Evolutionary conservation across 2,888 invertebrate species (phyloP).

Genomic region (Dasysyrphus tricinctus): DNA sequence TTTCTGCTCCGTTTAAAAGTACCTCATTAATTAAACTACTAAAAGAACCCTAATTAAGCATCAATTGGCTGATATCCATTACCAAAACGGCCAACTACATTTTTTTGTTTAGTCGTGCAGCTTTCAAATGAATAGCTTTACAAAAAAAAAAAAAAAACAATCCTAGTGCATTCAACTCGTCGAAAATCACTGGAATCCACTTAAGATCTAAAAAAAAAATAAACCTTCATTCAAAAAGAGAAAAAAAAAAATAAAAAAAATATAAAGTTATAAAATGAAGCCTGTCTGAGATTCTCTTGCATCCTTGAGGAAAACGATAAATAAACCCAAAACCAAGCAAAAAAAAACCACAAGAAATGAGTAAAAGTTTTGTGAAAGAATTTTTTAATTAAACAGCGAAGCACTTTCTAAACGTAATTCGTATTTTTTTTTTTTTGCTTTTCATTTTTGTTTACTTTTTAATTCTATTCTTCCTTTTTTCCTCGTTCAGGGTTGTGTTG

Average conservation of each 20-base stretch:
- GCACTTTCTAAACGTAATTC: slow-evolving; percentile 64
- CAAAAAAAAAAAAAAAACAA: not conserved
- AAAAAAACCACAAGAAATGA: slow-evolving; percentile 8
- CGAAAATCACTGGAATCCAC: slow-evolving; percentile 48
- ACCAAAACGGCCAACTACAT: slow-evolving; percentile 27
- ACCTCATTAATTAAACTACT: slow-evolving; percentile 60
- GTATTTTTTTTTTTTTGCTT: slow-evolving; percentile 18
- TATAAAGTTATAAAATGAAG: slow-evolving; percentile 41
- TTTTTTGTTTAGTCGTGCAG: not conserved
- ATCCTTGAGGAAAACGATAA: slow-evolving; percentile 9
- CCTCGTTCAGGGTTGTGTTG: not conserved
- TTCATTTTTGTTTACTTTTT: slow-evolving; percentile 16
- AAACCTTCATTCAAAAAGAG: slow-evolving; percentile 12
- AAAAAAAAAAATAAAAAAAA: not conserved
- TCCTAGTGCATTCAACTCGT: slow-evolving; percentile 69
- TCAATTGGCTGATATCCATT: slow-evolving; percentile 63
- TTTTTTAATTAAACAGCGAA: slow-evolving; percentile 73
- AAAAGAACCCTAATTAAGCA: slow-evolving; percentile 69
- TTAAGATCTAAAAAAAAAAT: slow-evolving; percentile 36
- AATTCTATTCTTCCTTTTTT: not conserved
- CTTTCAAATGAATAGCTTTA: not conserved
- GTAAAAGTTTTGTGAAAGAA: slow-evolving; percentile 53
- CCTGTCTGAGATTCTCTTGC: slow-evolving; percentile 24
- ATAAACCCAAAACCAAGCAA: slow-evolving; percentile 35
- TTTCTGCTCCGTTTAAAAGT: slow-evolving; percentile 23